Evolutionary conservation across 2,797 vertebrate genomes (phyloP).

Genomic region (Cirrhinus molitorella): DNA sequence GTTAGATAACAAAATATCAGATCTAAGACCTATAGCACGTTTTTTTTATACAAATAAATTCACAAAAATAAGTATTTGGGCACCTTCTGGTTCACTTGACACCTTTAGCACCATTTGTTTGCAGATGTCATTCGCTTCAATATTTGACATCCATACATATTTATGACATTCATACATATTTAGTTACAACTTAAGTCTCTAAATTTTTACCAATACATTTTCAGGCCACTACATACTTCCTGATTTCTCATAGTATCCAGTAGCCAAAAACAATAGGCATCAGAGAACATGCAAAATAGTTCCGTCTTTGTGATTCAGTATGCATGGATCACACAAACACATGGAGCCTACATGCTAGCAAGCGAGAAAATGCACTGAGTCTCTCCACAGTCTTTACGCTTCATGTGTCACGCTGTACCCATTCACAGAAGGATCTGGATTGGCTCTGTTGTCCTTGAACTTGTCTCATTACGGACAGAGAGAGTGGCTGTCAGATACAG

Average conservation of each 20-base stretch:
- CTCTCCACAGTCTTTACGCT: conserved; percentile 37
- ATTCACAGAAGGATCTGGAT: conserved; percentile 42
- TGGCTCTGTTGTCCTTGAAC: conserved; percentile 59
- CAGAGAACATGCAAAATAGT: not conserved
- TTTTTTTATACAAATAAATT: not conserved
- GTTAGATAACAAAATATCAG: not conserved
- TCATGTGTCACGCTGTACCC: conserved; percentile 24
- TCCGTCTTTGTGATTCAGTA: not conserved
- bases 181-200: not conserved
- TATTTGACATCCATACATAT: not conserved
- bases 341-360: not conserved
- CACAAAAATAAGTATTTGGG: not conserved
- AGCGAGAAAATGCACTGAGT: not conserved
- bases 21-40: not conserved
- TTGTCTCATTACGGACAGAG: conserved; percentile 60
- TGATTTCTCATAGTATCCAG: not conserved
- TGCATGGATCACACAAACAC: not conserved
- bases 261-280: not conserved
- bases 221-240: not conserved
- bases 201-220: not conserved
- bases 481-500: conserved; percentile 59
- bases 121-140: not conserved
- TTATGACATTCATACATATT: not conserved
- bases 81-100: not conserved
- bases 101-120: not conserved